Conservation (phyloP, 30 jellyfish, hydroid and myxozoan genomes). For the Cassiopea andromeda region DNA sequence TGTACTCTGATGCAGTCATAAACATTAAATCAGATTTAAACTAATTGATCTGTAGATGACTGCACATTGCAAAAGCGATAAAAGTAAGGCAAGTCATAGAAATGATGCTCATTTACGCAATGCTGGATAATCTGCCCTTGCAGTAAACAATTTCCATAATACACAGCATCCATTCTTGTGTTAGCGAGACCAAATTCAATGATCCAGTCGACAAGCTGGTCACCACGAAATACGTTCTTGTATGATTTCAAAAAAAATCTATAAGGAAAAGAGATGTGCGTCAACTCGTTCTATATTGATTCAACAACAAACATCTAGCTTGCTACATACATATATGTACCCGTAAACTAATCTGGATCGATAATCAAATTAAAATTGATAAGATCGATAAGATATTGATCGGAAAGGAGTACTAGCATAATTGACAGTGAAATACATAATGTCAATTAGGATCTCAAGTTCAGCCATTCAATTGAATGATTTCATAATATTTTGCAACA, state of each 20-base stretch:
- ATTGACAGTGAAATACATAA: no score
- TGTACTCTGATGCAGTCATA: background rate
- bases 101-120: slow-evolving; percentile 66
- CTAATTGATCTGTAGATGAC: background rate
- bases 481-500: no score
- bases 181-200: slow-evolving; percentile 72
- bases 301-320: no score
- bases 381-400: no score
- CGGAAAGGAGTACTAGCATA: no score
- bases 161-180: slow-evolving; percentile 80
- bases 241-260: slow-evolving; percentile 69
- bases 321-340: no score
- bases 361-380: no score
- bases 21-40: background rate
- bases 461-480: no score
- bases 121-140: slow-evolving; percentile 81
- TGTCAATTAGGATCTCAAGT: no score
- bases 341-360: no score
- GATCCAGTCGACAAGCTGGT: slow-evolving; percentile 80
- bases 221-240: slow-evolving; percentile 80
- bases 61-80: slow-evolving; percentile 60
- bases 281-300: background rate
- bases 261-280: background rate
- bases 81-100: slow-evolving; percentile 83
- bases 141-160: slow-evolving; percentile 77